Conservation (phyloP, 92 coral and sea anemone species). For the Zoanthus sansibaricus region DNA sequence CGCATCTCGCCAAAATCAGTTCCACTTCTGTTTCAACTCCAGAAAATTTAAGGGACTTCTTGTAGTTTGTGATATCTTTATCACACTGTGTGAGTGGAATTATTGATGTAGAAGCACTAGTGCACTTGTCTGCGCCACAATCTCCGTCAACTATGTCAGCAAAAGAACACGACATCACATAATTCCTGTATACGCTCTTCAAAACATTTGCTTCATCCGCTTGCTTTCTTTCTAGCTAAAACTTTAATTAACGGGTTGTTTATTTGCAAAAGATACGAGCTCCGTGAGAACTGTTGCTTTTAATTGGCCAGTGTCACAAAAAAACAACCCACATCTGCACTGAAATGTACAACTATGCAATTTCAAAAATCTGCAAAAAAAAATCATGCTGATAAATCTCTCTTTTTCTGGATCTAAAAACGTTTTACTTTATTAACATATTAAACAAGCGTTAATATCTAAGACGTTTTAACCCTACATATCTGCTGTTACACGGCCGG, state of each 20-base stretch:
- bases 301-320: not conserved
- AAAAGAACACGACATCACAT: too few relatives aligned
- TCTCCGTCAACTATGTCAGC: too few relatives aligned
- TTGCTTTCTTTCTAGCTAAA: too few relatives aligned
- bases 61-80: constrained; percentile 25
- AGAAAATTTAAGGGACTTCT: constrained; percentile 42
- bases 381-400: not conserved
- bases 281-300: constrained; percentile 9
- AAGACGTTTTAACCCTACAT: not conserved
- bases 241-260: not conserved
- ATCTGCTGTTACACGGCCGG: not conserved
- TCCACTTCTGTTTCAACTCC: constrained; percentile 47
- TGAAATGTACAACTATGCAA: not conserved
- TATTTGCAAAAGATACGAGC: not conserved
- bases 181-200: too few relatives aligned
- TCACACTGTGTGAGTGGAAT: not conserved
- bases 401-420: not conserved
- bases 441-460: not conserved
- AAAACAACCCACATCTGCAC: not conserved
- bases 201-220: too few relatives aligned
- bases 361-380: constrained; percentile 5
- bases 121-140: too few relatives aligned
- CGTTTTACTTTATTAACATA: not conserved
- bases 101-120: not conserved
- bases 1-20: constrained; percentile 52